Evolutionary conservation across 2,888 invertebrate species (phyloP).

Genomic region (Therioaphis trifolii): DNA sequence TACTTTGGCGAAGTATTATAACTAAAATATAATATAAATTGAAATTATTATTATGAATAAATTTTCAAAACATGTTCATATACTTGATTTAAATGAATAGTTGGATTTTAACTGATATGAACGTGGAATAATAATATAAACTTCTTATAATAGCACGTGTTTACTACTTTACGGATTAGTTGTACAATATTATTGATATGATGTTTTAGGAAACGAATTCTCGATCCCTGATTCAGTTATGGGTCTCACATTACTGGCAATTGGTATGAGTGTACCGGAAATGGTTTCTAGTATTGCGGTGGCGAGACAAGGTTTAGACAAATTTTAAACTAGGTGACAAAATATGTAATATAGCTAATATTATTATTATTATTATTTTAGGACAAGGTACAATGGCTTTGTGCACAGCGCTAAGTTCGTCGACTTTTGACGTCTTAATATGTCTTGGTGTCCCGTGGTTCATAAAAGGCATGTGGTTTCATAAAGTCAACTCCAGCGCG

Average conservation of each 20-base stretch:
- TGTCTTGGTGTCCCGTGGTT: constrained; percentile 85
- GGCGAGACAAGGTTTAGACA: constrained; percentile 77
- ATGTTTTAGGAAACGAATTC: constrained; percentile 81
- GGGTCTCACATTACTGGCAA: constrained; percentile 85
- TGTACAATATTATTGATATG: neutral
- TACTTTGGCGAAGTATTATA: neutral
- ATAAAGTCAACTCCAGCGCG: constrained; percentile 44
- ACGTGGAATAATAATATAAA: no score
- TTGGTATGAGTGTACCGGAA: constrained; percentile 88
- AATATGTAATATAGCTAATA: no score
- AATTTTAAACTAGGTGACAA: no score
- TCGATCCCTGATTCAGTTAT: constrained; percentile 86
- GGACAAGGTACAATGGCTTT: constrained; percentile 83
- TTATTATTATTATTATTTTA: no score
- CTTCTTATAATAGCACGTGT: neutral
- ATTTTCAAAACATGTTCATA: no score
- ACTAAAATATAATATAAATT: neutral
- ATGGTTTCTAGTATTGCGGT: constrained; percentile 87
- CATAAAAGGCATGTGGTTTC: constrained; percentile 72
- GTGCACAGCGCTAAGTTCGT: constrained; percentile 84
- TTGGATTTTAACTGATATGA: no score
- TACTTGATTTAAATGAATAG: no score
- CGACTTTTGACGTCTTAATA: constrained; percentile 83
- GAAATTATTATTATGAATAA: neutral
- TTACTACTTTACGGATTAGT: neutral